A percentile compares a stretch with the other conserved stretches of the same genome.
phyloP scores from a whole-genome alignment of 2,888 invertebrate genomes.

The Gonocerus acuteangulatus region DNA sequence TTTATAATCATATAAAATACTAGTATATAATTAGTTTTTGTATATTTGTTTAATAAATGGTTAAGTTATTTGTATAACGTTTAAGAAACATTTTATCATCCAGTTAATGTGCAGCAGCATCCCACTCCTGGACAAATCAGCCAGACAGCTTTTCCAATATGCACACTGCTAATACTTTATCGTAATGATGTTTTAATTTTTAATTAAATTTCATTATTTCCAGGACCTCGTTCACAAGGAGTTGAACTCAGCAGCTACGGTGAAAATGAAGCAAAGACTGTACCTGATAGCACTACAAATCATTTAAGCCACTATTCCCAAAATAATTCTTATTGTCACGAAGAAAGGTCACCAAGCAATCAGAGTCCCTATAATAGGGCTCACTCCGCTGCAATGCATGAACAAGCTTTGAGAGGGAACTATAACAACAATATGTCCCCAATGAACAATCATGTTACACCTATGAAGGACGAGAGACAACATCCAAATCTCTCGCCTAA shows the following conservation, averaged over 20 bases:
- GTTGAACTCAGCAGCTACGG: neutral
- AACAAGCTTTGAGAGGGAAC: neutral
- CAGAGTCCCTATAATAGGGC: neutral
- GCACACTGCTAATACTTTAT: too few species aligned
- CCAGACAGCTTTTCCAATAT: too few species aligned
- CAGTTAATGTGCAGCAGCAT: too few species aligned
- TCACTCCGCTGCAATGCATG: neutral
- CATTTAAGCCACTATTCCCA: constrained; percentile 24
- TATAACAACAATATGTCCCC: neutral
- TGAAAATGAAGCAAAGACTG: constrained; percentile 52
- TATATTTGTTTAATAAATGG: too few species aligned
- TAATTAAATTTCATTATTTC: neutral
- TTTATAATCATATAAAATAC: too few species aligned
- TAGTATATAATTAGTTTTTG: too few species aligned
- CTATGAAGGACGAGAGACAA: neutral
- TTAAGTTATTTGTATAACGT: too few species aligned
- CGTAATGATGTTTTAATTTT: neutral
- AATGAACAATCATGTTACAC: neutral
- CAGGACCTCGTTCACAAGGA: constrained; percentile 10
- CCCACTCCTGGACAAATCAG: too few species aligned
- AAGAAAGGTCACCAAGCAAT: constrained; percentile 6
- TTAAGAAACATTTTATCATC: too few species aligned
- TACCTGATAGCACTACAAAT: constrained; percentile 67
- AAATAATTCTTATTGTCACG: neutral
- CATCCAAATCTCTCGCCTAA: constrained; percentile 13